A percentile compares a stretch with the other conserved stretches of the same genome.
Evolutionary conservation across 2,113 vertebrate species (phyloP).

Genomic region (Falco punctatus): DNA sequence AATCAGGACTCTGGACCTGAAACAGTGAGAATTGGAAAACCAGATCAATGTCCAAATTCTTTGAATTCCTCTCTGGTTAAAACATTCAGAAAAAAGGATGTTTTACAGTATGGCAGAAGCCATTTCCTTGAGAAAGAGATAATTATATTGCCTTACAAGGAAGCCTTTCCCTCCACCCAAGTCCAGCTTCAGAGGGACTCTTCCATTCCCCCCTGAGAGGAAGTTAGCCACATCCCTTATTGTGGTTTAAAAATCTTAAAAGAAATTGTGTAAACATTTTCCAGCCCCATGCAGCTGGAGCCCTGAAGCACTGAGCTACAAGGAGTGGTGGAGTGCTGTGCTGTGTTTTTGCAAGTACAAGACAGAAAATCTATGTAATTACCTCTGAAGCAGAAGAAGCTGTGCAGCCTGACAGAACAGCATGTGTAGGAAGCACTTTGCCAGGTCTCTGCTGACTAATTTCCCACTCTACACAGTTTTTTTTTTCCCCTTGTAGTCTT

Average conservation of each 20-base stretch:
- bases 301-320: constrained; percentile 87
- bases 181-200: background rate
- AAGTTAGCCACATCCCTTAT: constrained; percentile 36
- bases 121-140: background rate
- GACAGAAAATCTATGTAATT: constrained; percentile 99
- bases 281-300: constrained; percentile 80
- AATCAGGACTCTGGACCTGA: background rate
- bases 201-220: background rate
- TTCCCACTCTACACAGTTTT: constrained; percentile 69
- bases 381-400: constrained; percentile 97
- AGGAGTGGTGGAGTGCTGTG: constrained; percentile 87
- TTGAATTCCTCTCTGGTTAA: background rate
- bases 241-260: constrained; percentile 71
- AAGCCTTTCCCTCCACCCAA: background rate
- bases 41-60: background rate
- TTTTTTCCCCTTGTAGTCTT: background rate
- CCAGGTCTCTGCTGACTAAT: constrained; percentile 84
- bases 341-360: constrained; percentile 98
- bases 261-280: constrained; percentile 77
- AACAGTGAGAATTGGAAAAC: background rate
- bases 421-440: constrained; percentile 90
- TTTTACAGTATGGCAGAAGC: background rate
- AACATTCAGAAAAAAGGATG: background rate
- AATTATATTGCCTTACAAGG: background rate
- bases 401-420: constrained; percentile 90